phyloP scores from a whole-genome alignment of 2,888 invertebrate genomes.

The Cremastinae sp. region DNA sequence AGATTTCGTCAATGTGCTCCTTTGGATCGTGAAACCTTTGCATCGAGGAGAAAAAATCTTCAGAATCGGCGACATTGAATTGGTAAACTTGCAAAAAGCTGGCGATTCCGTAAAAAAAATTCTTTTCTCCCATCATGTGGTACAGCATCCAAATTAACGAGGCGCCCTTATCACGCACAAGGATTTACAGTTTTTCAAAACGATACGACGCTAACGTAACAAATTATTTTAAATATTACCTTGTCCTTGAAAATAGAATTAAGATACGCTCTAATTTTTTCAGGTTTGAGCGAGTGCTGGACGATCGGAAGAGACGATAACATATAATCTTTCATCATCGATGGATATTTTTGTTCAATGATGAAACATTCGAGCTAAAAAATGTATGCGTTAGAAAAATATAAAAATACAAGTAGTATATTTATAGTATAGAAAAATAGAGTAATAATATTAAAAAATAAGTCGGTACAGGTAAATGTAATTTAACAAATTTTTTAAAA shows the following conservation, averaged over 20 bases:
- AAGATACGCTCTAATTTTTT: slow-evolving; percentile 51
- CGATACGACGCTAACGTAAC: background rate
- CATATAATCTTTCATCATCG: slow-evolving; percentile 61
- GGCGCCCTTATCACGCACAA: slow-evolving; percentile 57
- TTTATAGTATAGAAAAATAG: too few species aligned
- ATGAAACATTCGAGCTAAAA: slow-evolving; percentile 44
- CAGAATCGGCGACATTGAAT: slow-evolving; percentile 50
- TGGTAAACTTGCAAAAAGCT: slow-evolving; percentile 53
- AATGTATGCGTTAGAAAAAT: slow-evolving; percentile 63
- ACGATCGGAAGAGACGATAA: slow-evolving; percentile 49
- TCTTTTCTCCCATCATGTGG: slow-evolving; percentile 55
- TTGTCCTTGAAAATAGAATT: slow-evolving; percentile 60
- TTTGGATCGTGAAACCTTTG: slow-evolving; percentile 5
- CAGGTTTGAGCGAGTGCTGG: slow-evolving; percentile 36
- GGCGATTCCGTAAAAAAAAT: slow-evolving; percentile 55
- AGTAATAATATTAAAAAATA: too few species aligned
- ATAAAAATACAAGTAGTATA: too few species aligned
- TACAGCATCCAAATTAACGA: slow-evolving; percentile 65
- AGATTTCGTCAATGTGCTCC: slow-evolving; percentile 56
- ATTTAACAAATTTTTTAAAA: too few species aligned
- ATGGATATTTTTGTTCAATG: slow-evolving; percentile 55
- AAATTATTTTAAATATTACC: slow-evolving; percentile 50
- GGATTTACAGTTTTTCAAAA: background rate
- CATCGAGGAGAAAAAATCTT: slow-evolving; percentile 58
- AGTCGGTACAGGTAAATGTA: too few species aligned